Conservation (phyloP, 2,888 invertebrate species). For the Scaptomyza reducta region DNA sequence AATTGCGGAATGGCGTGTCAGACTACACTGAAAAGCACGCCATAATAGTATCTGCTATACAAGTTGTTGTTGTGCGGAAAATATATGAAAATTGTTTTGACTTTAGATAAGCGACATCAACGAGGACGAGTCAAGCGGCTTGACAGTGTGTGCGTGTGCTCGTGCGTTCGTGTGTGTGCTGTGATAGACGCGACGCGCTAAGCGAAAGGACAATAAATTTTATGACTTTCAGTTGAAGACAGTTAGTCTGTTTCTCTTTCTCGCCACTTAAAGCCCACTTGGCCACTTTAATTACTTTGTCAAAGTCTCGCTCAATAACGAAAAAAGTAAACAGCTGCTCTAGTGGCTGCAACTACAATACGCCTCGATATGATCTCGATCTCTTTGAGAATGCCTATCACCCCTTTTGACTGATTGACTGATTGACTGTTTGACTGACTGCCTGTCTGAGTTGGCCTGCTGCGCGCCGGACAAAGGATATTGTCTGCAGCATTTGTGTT, state of each 20-base stretch:
- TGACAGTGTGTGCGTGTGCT: conserved; percentile 11
- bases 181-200: conserved; percentile 70
- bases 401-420: conserved; percentile 38
- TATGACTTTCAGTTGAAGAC: conserved; percentile 77
- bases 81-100: conserved; percentile 83
- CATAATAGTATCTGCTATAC: conserved; percentile 10
- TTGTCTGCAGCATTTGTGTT: conserved; percentile 61
- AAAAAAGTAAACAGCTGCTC: conserved; percentile 58
- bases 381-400: conserved; percentile 9
- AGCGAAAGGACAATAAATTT: conserved; percentile 79
- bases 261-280: conserved; percentile 60
- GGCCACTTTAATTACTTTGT: conserved; percentile 62
- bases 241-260: conserved; percentile 11
- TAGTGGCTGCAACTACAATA: conserved; percentile 42
- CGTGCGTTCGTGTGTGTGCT: conserved; percentile 43
- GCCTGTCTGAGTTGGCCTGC: conserved; percentile 21
- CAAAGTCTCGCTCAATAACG: neutral
- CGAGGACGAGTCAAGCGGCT: conserved; percentile 47
- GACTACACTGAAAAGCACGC: conserved; percentile 75
- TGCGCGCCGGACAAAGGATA: conserved; percentile 5
- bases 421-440: conserved; percentile 25
- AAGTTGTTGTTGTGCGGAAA: conserved; percentile 43
- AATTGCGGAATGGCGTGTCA: conserved; percentile 83
- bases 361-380: conserved; percentile 42
- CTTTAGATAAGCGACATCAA: conserved; percentile 82